Evolutionary conservation across 1,140 invertebrate species (phyloP).

Genomic region (Pectinophora gossypiella): DNA sequence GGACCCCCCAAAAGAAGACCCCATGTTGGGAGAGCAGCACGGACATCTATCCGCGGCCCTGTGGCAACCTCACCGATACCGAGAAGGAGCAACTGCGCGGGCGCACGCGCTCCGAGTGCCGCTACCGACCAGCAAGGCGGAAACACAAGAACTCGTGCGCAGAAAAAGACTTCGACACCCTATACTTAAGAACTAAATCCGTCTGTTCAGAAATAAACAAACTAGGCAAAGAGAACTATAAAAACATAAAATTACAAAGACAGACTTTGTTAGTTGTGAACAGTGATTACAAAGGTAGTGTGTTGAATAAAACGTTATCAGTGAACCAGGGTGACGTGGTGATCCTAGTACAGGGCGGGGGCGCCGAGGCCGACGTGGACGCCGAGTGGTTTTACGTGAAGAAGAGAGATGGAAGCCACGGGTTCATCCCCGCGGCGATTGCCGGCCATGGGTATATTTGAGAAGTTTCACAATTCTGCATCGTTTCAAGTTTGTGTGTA

Average conservation of each 20-base stretch:
- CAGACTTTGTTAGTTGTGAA: constrained; percentile 82
- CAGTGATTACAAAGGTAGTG: constrained; percentile 78
- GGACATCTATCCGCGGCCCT: constrained; percentile 84
- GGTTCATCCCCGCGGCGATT: constrained; percentile 85
- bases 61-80: constrained; percentile 83
- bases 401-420: constrained; percentile 80
- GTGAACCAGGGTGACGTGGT: constrained; percentile 86
- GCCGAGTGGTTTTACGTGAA: constrained; percentile 85
- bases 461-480: constrained; percentile 24
- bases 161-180: constrained; percentile 80
- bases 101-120: constrained; percentile 75
- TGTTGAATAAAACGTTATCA: constrained; percentile 76
- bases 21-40: constrained; percentile 88
- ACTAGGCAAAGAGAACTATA: constrained; percentile 42
- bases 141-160: constrained; percentile 73
- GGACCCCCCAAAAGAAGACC: constrained; percentile 68
- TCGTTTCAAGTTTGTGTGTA: constrained; percentile 7
- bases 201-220: constrained; percentile 62
- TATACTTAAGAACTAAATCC: constrained; percentile 80
- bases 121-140: constrained; percentile 63
- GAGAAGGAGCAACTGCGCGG: constrained; percentile 79
- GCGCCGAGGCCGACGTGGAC: constrained; percentile 64
- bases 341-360: constrained; percentile 76
- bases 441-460: constrained; percentile 84
- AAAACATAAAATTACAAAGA: constrained; percentile 40